Conservation (phyloP, 92 coral and sea anemone genomes). For the Actinostola sp. region DNA sequence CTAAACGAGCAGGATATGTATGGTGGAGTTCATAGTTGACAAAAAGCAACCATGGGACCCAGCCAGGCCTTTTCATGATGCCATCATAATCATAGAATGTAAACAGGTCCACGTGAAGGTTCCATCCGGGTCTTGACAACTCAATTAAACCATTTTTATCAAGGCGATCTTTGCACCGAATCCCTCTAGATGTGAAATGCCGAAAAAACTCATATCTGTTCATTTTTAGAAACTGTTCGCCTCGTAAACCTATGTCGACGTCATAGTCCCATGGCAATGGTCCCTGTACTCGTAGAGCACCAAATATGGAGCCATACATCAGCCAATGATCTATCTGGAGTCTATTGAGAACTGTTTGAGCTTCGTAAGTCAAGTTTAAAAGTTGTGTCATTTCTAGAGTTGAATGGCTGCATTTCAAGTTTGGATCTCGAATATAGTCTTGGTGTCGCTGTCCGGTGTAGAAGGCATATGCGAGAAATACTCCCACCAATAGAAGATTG, state of each 20-base stretch:
- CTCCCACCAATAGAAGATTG: too few relatives aligned
- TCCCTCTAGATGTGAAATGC: conserved; percentile 45
- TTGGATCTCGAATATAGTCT: conserved; percentile 7
- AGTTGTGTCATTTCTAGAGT: conserved; percentile 51
- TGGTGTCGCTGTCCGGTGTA: conserved; percentile 8
- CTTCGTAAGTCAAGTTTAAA: conserved; percentile 43
- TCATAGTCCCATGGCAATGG: conserved; percentile 85
- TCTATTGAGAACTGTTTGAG: conserved; percentile 51
- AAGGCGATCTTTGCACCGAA: conserved; percentile 31
- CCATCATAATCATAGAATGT: conserved; percentile 66
- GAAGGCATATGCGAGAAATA: not conserved
- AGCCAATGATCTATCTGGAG: conserved; percentile 67
- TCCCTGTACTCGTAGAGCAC: conserved; percentile 61
- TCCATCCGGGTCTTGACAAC: conserved; percentile 45
- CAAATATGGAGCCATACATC: conserved; percentile 78
- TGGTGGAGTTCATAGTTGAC: conserved; percentile 70
- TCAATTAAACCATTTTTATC: conserved; percentile 40
- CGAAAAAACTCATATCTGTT: conserved; percentile 39
- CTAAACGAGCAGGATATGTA: conserved; percentile 70
- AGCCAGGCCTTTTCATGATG: conserved; percentile 76
- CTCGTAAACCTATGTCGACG: conserved; percentile 72
- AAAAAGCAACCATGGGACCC: conserved; percentile 72
- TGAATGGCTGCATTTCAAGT: conserved; percentile 6
- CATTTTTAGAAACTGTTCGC: conserved; percentile 48
- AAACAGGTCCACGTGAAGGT: conserved; percentile 70